These are phyloP conservation scores for Elymnias hypermnestra DNA, from an alignment of 1,140 invertebrate species.

Conservation along the genomic window DNA sequence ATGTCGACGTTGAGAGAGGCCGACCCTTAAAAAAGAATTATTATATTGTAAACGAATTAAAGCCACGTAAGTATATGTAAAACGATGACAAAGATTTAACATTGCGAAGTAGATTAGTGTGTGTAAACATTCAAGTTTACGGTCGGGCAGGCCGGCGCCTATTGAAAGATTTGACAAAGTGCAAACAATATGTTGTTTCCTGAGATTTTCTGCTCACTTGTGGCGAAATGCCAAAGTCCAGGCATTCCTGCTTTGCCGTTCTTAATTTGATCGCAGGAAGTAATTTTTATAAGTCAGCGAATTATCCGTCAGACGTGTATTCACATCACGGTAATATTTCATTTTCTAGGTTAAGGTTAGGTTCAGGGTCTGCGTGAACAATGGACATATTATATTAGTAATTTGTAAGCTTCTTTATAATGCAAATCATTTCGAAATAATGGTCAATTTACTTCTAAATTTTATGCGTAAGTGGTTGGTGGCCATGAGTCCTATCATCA, in stretches of 20 bases:
- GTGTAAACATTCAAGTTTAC: conserved; percentile 4
- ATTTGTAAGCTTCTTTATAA: too few relatives aligned
- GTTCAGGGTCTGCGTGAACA: conserved; percentile 6
- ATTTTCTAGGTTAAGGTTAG: conserved; percentile 23
- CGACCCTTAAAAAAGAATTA: too few relatives aligned
- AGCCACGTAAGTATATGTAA: too few relatives aligned
- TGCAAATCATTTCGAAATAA: too few relatives aligned
- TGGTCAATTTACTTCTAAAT: too few relatives aligned
- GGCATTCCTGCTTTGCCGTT: conserved; percentile 39
- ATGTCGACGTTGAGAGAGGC: too few relatives aligned
- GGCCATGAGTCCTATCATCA: too few relatives aligned
- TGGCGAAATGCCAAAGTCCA: conserved; percentile 45
- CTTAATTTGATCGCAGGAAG: conserved; percentile 30
- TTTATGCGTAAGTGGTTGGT: too few relatives aligned
- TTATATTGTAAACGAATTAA: too few relatives aligned
- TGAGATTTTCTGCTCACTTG: conserved; percentile 19
- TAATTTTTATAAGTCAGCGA: conserved; percentile 18
- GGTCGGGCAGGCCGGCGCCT: background rate
- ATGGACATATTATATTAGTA: too few relatives aligned
- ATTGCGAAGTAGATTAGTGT: conserved; percentile 1
- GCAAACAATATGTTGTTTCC: conserved; percentile 40
- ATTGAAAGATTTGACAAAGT: conserved; percentile 33
- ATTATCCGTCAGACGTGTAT: conserved; percentile 6
- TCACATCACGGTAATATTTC: conserved; percentile 6
- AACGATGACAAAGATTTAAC: background rate